Percentiles rank a stretch among this genome's conserved stretches.
phyloP scores from a whole-genome alignment of 2,113 vertebrate species.

The Pseudorectes ferrugineus region DNA sequence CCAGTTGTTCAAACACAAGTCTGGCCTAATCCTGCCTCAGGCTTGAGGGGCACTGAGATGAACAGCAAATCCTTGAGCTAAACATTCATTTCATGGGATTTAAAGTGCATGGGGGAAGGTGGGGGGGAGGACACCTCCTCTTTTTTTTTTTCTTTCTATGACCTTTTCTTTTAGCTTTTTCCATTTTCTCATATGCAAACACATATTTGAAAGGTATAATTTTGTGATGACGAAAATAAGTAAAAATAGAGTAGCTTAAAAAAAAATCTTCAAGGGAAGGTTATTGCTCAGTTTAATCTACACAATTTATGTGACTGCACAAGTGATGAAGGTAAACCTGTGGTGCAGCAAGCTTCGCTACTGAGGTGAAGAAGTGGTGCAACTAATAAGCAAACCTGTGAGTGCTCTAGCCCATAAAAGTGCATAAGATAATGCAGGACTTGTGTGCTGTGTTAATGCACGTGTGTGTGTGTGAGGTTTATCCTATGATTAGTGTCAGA shows the following conservation, averaged over 20 bases:
- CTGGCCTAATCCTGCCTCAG: slow-evolving; percentile 78
- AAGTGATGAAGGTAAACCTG: neutral
- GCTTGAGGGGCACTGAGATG: slow-evolving; percentile 69
- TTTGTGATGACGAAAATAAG: neutral
- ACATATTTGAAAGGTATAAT: slow-evolving; percentile 29
- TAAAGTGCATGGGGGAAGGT: neutral
- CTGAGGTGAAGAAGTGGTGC: neutral
- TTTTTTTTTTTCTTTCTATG: slow-evolving; percentile 36
- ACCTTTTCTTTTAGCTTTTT: slow-evolving; percentile 52
- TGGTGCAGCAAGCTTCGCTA: neutral
- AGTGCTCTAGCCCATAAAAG: neutral
- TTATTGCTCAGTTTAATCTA: neutral
- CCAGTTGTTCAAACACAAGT: slow-evolving; percentile 79
- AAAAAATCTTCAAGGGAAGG: neutral
- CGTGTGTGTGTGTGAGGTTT: neutral
- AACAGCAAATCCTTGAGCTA: slow-evolving; percentile 79
- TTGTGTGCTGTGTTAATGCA: neutral
- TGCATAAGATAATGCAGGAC: neutral
- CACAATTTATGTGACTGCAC: neutral
- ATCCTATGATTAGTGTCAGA: slow-evolving; percentile 1
- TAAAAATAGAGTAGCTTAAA: neutral
- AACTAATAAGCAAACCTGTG: neutral
- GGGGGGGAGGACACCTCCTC: neutral
- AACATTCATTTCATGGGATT: slow-evolving; percentile 81
- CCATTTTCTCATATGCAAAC: slow-evolving; percentile 7